A percentile compares a stretch with the other conserved stretches of the same genome.
Conservation (phyloP, 2,113 vertebrate genomes). For the Strix aluco region DNA sequence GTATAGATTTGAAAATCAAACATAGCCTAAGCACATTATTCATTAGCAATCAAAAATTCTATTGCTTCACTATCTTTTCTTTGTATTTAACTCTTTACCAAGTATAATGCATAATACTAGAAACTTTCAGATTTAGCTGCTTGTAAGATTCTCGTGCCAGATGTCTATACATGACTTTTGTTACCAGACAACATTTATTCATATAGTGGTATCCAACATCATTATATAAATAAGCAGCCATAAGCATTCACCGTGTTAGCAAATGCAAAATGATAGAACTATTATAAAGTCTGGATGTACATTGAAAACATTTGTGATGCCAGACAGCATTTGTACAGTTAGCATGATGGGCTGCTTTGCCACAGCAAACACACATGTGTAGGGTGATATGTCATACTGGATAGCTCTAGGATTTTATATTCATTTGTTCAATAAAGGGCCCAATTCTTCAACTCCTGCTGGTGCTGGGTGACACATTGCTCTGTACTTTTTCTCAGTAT, state of each 20-base stretch:
- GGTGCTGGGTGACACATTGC: background rate
- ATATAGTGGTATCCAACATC: background rate
- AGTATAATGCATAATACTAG: background rate
- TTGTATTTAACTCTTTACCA: background rate
- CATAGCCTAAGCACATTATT: background rate
- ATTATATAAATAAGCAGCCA: background rate
- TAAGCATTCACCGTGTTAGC: background rate
- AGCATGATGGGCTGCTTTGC: background rate
- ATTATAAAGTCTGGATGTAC: background rate
- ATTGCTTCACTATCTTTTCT: background rate
- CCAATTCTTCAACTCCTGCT: background rate
- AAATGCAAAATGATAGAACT: background rate
- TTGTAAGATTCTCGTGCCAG: background rate
- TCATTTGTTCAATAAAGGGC: background rate
- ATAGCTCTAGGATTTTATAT: background rate
- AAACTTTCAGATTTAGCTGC: background rate
- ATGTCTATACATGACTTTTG: background rate
- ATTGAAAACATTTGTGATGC: background rate
- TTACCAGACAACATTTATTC: background rate
- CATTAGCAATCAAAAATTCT: background rate
- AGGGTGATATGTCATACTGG: accelerated
- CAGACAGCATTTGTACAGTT: background rate
- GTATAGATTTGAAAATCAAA: slow-evolving; percentile 13
- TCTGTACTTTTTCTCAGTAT: background rate
- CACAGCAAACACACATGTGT: accelerated